A percentile compares a stretch with the other conserved stretches of the same genome.
These are phyloP conservation scores for Petrolisthes cinctipes DNA, from an alignment of 2,888 invertebrate species.

Conservation along the genomic window DNA sequence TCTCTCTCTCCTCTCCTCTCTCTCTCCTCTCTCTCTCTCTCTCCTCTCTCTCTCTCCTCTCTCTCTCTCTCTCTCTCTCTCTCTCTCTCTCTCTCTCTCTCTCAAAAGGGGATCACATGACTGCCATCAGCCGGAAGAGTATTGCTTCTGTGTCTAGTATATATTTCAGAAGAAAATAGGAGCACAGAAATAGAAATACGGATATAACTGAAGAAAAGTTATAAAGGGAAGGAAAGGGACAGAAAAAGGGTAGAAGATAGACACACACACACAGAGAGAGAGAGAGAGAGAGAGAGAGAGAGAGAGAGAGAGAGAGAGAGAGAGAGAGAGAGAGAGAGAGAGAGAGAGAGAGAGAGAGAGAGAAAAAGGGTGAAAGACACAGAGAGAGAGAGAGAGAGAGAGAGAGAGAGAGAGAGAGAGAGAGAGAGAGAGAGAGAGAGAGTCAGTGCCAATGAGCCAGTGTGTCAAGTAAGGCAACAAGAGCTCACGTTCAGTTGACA, in stretches of 20 bases:
- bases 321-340: conserved; percentile 19
- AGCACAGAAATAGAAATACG: no score
- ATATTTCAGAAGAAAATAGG: no score
- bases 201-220: no score
- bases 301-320: conserved; percentile 26
- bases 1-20: not conserved
- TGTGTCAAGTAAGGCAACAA: not conserved
- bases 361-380: not conserved
- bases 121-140: not conserved
- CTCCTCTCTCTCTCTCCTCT: not conserved
- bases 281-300: not conserved
- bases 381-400: not conserved
- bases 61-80: not conserved
- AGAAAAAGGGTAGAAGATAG: no score
- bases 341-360: conserved; percentile 1
- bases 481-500: not conserved
- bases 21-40: conserved; percentile 6
- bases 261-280: not conserved
- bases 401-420: not conserved
- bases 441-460: not conserved
- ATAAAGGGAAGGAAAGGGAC: not conserved
- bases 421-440: not conserved
- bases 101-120: no score
- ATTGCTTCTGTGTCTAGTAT: not conserved
- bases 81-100: not conserved